Base-by-base conservation (phyloP, 2,797 vertebrate species). In the Poliocrania exsul region DNA sequence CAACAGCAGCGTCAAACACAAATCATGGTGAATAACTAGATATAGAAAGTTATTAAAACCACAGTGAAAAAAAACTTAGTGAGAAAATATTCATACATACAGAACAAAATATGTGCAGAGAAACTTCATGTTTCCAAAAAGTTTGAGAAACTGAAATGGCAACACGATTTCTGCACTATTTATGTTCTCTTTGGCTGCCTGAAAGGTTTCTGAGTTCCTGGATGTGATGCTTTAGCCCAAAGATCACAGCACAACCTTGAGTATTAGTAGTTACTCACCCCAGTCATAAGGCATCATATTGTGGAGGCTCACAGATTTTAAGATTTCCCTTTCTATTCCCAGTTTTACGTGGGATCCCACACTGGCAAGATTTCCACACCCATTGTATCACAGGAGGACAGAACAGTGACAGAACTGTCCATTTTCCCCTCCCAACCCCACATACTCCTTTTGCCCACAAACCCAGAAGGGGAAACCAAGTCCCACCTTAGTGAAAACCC, bases 381-480 rank as follows among this genome's bases (percentile, higher is more conserved):
- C 1, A 1, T 13, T 53, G 53, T 67, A 19, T 62, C 25, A 42
- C 56, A 51, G 14, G 47, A 47, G 16, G 31, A 65, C 20, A 69
- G 6, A 29, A 25, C 0, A 2, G 14, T 42, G 47, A 49, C 26
- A 61, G 42, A 84, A 69, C 2, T 0, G 16, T 6, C 15, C 5
- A 6, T 1, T 61, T 58, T 47, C 20, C 75, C 33, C 28, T 73
- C 62, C 33, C 66, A 69, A 35, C 14, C 35, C 40, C 50, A 69
- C 12, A 9, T 20, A 56, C 8, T 44, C 24, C 19, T 90, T 60
- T 17, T 23, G 14, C 40, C 33, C 54, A 49, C 12, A 58, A 56
- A 64, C 44, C 15, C 0, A 1, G 66, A 64, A 86, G 40, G 20
- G 11, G 67, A 66, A 42, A 62, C 20, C 42, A 42, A 49, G 35